Percentiles rank a stretch among this genome's conserved stretches.
These are phyloP conservation scores for Anodontia alba DNA, from an alignment of 2,888 invertebrate species.

Conservation along the genomic window DNA sequence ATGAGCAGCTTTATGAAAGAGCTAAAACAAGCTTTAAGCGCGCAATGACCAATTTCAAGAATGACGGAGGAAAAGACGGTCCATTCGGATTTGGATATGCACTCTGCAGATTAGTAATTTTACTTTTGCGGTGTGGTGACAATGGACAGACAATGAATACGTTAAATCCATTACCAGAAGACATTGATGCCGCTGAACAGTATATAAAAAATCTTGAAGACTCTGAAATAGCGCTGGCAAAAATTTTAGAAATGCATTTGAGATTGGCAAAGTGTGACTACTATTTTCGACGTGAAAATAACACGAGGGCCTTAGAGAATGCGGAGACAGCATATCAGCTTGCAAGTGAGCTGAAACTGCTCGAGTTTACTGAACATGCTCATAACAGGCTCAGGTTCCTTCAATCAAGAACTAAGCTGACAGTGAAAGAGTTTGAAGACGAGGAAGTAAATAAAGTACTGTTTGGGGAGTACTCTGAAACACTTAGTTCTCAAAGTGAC, in stretches of 20 bases:
- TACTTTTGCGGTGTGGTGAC: constrained; percentile 61
- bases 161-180: constrained; percentile 40
- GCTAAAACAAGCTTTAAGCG: constrained; percentile 59
- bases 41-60: constrained; percentile 59
- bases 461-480: constrained; percentile 18
- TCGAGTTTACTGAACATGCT: constrained; percentile 64
- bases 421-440: constrained; percentile 26
- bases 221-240: constrained; percentile 54
- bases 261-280: constrained; percentile 62
- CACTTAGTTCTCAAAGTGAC: not conserved
- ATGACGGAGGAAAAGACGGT: constrained; percentile 66
- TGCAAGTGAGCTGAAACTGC: constrained; percentile 52
- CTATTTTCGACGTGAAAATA: constrained; percentile 51
- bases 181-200: constrained; percentile 47
- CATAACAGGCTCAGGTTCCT: constrained; percentile 46
- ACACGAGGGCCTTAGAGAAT: constrained; percentile 51
- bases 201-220: constrained; percentile 58
- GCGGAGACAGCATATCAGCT: constrained; percentile 48
- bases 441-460: constrained; percentile 37
- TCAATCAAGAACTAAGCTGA: constrained; percentile 20
- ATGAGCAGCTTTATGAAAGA: constrained; percentile 41
- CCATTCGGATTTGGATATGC: constrained; percentile 67
- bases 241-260: constrained; percentile 61
- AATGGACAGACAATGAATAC: constrained; percentile 60
- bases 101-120: constrained; percentile 53